Evolutionary conservation across 2,113 vertebrate genomes (phyloP).

Genomic region (Verasper variegatus): DNA sequence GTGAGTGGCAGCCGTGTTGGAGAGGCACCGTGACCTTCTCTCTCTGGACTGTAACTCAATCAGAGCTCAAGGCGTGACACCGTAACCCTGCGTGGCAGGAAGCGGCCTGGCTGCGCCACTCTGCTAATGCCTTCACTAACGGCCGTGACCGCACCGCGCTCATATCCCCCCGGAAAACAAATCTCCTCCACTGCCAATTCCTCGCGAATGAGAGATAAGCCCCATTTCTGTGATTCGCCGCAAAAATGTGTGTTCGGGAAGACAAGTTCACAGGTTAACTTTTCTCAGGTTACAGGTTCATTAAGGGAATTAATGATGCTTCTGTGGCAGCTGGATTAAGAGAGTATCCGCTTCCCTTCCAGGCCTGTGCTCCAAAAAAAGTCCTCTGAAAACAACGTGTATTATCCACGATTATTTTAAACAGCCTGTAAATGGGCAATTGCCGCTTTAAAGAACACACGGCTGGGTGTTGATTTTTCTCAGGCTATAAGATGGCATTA

Average conservation of each 20-base stretch:
- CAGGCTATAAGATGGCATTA: slow-evolving; percentile 69
- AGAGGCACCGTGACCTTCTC: slow-evolving; percentile 80
- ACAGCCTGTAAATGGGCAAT: slow-evolving; percentile 57
- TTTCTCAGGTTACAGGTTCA: slow-evolving; percentile 75
- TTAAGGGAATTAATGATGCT: slow-evolving; percentile 82
- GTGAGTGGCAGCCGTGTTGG: slow-evolving; percentile 77
- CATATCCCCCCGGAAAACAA: slow-evolving; percentile 79
- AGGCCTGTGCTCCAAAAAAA: slow-evolving; percentile 36
- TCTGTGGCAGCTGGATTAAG: slow-evolving; percentile 70
- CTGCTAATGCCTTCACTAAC: slow-evolving; percentile 85
- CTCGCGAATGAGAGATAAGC: slow-evolving; percentile 71
- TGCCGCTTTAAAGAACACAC: slow-evolving; percentile 54
- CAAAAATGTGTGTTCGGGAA: slow-evolving; percentile 73
- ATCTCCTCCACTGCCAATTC: slow-evolving; percentile 69
- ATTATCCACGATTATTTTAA: slow-evolving; percentile 65
- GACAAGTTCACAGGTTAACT: slow-evolving; percentile 77
- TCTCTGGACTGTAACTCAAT: slow-evolving; percentile 88
- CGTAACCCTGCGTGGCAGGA: slow-evolving; percentile 76
- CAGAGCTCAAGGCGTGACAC: slow-evolving; percentile 82
- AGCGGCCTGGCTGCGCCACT: slow-evolving; percentile 74
- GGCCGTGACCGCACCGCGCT: slow-evolving; percentile 82
- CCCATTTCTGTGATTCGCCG: slow-evolving; percentile 73
- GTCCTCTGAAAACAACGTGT: slow-evolving; percentile 42
- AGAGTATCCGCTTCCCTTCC: slow-evolving; percentile 73
- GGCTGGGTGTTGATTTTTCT: slow-evolving; percentile 63